Base-by-base conservation (phyloP, 2,797 vertebrate species). In the Columba guinea region DNA sequence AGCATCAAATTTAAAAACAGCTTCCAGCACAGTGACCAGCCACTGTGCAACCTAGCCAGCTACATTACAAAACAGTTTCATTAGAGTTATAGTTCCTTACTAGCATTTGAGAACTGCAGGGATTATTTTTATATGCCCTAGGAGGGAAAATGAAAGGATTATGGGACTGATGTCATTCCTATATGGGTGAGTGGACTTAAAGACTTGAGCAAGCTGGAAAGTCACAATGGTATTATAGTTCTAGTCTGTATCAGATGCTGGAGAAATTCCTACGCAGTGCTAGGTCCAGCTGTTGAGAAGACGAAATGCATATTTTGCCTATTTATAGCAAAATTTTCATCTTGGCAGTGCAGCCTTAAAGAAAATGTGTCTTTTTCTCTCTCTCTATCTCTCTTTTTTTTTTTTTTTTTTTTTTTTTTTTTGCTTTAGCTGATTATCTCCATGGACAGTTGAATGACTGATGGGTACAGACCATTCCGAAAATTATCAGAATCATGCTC, bases 1-100 rank as follows among this genome's bases (percentile, higher is more conserved):
- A 87, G 41, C 30, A 93, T 92, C 87, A 90, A 69, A 93, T 84
- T 41, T 62, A 56, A 90, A 96, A 97, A 5, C 39, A 83, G 34
- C 71, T 95, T 95, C 78, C 39, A 95, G 60, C 81, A 60, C 34
- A 81, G 48, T 67, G 74, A 84, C 68, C 51, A 87, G 64, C 30
- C 13, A 12, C 59, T 91, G 65, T 79, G 56, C 53, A 82, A 56
- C 34, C 39, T 60, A 65, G 13, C 55, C 83, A 71, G 63, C 69
- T 64, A 52, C 15, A 24, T 65, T 56, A 27, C 44, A 70, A 60
- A 93, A 48, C 30, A 37, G 13, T 70, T 74, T 79, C 15, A 16
- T 76, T 76, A 48, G 39, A 81, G 44, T 60, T 84, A 65, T 7
- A 37, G 32, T 65, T 91, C 24, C 78, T 89, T 83, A 82, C 21